Evolutionary conservation across 2,888 invertebrate species (phyloP), one percentile per base, ranked within the genome.

Genomic region (Odontomyia ornata): DNA sequence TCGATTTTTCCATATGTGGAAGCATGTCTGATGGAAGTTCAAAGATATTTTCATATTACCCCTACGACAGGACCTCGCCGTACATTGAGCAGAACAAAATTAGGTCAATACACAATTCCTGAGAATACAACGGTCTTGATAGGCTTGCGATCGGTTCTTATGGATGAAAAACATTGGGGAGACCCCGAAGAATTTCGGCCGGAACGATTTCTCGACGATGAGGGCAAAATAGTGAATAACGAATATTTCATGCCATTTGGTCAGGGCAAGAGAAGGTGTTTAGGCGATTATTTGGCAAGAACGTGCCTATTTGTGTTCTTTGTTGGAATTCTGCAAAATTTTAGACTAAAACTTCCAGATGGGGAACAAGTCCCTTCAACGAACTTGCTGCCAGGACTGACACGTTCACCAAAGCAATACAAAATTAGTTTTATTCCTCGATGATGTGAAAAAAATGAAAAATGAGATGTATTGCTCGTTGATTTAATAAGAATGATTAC

Each of bases 181-280:
- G 90, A 92, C 80, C 92, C 93, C 0, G 85, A 90, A 28, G 84
- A 81, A 1, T 93, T 92, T 82, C 86, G 89, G 1, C 93, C 93
- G 0, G 91, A 92, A 82, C 87, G 93, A 79, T 92, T 92, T 82
- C 82, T 93, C 7, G 84, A 88, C 80, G 79, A 82, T 0, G 81
- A 84, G 11, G 82, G 83, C 1, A 83, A 83, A 71, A 79, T 82
- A 1, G 77, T 80, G 46, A 79, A 81, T 75, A 84, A 84, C 64
- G 86, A 87, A 43, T 84, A 82, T 69, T 85, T 86, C 30, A 84
- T 86, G 80, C 85, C 86, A 13, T 86, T 87, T 27, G 86, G 86
- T 0, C 81, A 86, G 89, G 92, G 92, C 1, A 88, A 88, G 81
- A 87, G 92, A 81, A 88, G 91, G 78, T 93, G 93, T 81, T 86